Base-by-base conservation (phyloP, 1,140 invertebrate species). In the Zaprionus lachaisei region DNA sequence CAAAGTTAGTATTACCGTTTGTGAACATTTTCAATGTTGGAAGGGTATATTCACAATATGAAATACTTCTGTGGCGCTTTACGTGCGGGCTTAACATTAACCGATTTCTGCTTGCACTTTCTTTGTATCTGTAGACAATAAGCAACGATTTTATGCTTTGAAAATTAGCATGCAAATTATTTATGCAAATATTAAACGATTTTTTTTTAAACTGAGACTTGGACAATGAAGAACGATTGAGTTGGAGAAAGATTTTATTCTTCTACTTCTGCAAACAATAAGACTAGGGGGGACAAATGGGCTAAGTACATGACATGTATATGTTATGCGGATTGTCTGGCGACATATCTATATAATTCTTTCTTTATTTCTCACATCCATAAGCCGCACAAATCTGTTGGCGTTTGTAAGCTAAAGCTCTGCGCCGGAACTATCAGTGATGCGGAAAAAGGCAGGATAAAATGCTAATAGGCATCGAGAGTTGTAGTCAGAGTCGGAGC, bases 81-180 rank as follows among this genome's bases (percentile, higher is more conserved):
- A 76, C 64, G 78, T 86, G 83, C 65, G 70, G 61, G 57, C 69
- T 73, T 81, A 71, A 80, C 80, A 89, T 89, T 83, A 87, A 71
- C 72, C 64, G 63, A 63, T 38, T 71, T 71, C 38, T n/a, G 56
- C 38, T 51, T 66, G 38, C 69, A 77, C 74, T 76, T 72, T 76
- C 62, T 22, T 26, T 57, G 34, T 61, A 51, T 34, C 54, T 49
- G 24, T 54, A 57, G 55, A 62, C 22, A 55, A 15, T 54, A 68
- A 61, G 38, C 1, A 44, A 44, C 38, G 34, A 58, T 62, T 56
- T 66, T 38, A 54, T 34, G 5, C 22, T 47, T 47, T 11, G n/a
- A 41, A 51, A 66, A 66, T 84, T 83, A 22, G 72, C 79, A 73
- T 77, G 80, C 67, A 74, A 86, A 86, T 87, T 66, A 72, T 70